These are phyloP conservation scores for Temnothorax rugatulus DNA, from an alignment of 2,888 invertebrate species.

Conservation along the genomic window DNA sequence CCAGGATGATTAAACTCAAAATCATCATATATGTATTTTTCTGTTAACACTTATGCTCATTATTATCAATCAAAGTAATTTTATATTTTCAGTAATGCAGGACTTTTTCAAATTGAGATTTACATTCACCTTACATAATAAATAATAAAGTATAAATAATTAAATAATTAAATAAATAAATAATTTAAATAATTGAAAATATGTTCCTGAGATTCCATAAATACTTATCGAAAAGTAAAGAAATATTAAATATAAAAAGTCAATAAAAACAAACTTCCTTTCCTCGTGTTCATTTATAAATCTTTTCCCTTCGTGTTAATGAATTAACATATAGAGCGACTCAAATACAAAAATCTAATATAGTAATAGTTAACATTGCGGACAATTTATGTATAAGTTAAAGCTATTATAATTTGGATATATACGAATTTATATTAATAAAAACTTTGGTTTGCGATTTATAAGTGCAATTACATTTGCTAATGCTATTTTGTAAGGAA, in stretches of 20 bases:
- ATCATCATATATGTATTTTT: neutral
- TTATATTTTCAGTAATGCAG: neutral
- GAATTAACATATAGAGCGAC: slow-evolving; percentile 17
- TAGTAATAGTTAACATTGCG: neutral
- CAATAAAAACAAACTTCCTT: neutral
- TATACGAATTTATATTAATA: slow-evolving; percentile 28
- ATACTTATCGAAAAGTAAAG: neutral
- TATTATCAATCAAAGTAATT: slow-evolving; percentile 3
- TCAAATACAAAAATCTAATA: slow-evolving; percentile 33
- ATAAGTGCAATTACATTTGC: slow-evolving; percentile 28
- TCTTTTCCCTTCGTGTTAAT: neutral
- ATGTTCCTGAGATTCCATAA: slow-evolving; percentile 42
- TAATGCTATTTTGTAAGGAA: slow-evolving; percentile 20
- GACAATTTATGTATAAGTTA: slow-evolving; percentile 15
- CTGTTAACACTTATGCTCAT: neutral
- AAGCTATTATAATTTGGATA: neutral
- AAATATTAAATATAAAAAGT: slow-evolving; percentile 30
- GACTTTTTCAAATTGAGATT: neutral
- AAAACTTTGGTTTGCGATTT: slow-evolving; percentile 39
- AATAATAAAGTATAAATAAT: slow-evolving; percentile 37
- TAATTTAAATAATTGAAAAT: slow-evolving; percentile 10
- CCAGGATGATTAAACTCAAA: neutral
- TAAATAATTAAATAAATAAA: slow-evolving; percentile 32
- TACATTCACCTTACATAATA: neutral
- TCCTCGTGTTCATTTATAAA: neutral